Conservation (phyloP, 2,797 vertebrate species). For the Spondyliosoma cantharus region DNA sequence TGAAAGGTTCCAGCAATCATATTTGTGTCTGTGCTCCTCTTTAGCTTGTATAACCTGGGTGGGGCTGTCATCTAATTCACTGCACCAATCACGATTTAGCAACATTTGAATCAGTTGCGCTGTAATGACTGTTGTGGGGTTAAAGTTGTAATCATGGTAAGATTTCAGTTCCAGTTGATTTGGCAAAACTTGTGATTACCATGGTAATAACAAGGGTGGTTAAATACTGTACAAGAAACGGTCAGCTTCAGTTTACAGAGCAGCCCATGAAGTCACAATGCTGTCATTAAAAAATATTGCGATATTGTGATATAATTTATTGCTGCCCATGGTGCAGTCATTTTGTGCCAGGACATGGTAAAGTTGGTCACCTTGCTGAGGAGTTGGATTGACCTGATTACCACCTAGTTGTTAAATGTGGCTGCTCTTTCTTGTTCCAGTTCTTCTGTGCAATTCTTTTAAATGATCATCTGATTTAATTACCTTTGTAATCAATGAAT, state of each 20-base stretch:
- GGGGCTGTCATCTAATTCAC: background rate
- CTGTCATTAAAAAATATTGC: background rate
- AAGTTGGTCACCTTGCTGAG: background rate
- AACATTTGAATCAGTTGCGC: background rate
- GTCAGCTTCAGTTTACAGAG: background rate
- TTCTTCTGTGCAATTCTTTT: too few relatives aligned
- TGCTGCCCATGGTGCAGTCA: background rate
- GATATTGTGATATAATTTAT: background rate
- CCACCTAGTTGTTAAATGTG: too few relatives aligned
- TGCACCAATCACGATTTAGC: background rate
- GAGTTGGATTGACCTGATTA: too few relatives aligned
- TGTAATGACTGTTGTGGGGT: background rate
- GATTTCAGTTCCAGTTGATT: background rate
- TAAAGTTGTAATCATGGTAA: background rate
- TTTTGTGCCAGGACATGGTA: background rate
- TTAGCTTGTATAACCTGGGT: background rate
- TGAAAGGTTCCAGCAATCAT: too few relatives aligned
- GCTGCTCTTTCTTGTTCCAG: too few relatives aligned
- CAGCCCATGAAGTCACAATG: background rate
- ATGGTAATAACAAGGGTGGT: background rate
- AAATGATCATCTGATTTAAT: too few relatives aligned
- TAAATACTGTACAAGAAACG: background rate
- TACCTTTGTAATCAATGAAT: background rate
- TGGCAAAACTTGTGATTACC: too few relatives aligned
- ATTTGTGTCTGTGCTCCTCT: background rate